Base-by-base conservation (phyloP, 1,140 invertebrate species). In the Rhagoletis zephyria region DNA sequence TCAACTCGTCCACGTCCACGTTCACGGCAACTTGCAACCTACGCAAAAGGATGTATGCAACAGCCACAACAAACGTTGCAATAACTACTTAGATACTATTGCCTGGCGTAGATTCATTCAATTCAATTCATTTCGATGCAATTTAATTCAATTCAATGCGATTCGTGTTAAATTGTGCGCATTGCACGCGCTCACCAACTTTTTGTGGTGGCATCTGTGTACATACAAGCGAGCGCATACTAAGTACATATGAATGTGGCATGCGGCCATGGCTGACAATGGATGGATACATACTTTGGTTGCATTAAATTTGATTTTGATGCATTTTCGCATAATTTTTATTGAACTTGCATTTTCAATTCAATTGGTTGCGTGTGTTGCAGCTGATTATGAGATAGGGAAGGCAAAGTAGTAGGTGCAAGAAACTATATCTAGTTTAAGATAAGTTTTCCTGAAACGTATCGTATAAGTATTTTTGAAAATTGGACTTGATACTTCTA, bases 141-240 rank as follows among this genome's bases (percentile, higher is more conserved):
- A 56, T 77, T 77, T 45, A 56, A 51, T 77, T 56, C 16, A 51
- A 77, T 77, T 77, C 70, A 81, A 81, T 81, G 74, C 45, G 48
- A 81, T 81, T 81, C 74, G 74, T 81, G 74, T 81, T 81, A 81
- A 81, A 81, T 81, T 81, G 74, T 81, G 74, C 45, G 74, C 74
- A 81, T 56, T 81, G 74, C 74, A 81, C 51, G 74, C 74, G 74
- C 48, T 81, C 74, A 81, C 45, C 45, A 51, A 42, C 5, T n/a
- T 16, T 56, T 81, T 81, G 74, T 19, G 74, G 74, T 16, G 74
- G 74, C 48, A n/a, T 59, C 6, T 81, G 48, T 81, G 48, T 30
- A 3, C 56, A 56, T 30, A 3, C 56, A 56, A 16, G 48, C 16
- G 16, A n/a, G 48, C 30, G 30, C 30, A 30, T 30, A 30, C 30